phyloP scores from a whole-genome alignment of 1,140 invertebrate species.

The Scaptomyza montana region DNA sequence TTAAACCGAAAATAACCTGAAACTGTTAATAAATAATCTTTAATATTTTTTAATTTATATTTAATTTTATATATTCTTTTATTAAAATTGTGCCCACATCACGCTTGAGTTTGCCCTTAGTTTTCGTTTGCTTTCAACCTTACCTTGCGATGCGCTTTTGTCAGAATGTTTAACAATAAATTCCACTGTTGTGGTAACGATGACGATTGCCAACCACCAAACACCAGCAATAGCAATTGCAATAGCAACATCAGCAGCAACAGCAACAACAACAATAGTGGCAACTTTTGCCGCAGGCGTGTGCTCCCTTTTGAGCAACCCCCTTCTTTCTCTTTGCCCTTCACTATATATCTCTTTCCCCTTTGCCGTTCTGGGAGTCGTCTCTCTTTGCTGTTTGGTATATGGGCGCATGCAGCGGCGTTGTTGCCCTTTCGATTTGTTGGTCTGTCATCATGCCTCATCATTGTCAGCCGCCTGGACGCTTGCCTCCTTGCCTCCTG shows the following conservation, averaged over 20 bases:
- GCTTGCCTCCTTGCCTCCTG: slow-evolving; percentile 4
- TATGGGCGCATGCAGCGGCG: slow-evolving; percentile 43
- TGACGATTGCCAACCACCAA: slow-evolving; percentile 65
- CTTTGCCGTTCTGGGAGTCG: neutral
- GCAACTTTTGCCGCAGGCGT: slow-evolving; percentile 74
- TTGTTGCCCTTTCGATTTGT: slow-evolving; percentile 71
- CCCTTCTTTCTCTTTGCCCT: neutral
- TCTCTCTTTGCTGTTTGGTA: slow-evolving; percentile 6
- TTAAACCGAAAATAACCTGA: no score
- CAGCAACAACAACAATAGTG: slow-evolving; percentile 62
- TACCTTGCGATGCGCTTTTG: slow-evolving; percentile 62
- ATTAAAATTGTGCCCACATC: slow-evolving; percentile 49
- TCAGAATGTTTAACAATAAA: slow-evolving; percentile 73
- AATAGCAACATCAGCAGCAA: slow-evolving; percentile 39
- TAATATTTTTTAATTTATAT: no score
- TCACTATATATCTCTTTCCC: neutral
- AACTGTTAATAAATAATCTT: no score
- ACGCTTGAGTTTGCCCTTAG: slow-evolving; percentile 60
- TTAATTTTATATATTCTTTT: no score
- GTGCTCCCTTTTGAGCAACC: slow-evolving; percentile 1
- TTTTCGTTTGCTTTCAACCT: slow-evolving; percentile 9
- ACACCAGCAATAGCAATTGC: slow-evolving; percentile 13
- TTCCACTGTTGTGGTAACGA: slow-evolving; percentile 80
- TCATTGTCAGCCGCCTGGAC: slow-evolving; percentile 68
- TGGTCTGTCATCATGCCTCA: slow-evolving; percentile 81